A percentile compares a stretch with the other conserved stretches of the same genome.
Evolutionary conservation across 2,113 vertebrate genomes (phyloP).

Genomic region (Halichoeres trimaculatus): DNA sequence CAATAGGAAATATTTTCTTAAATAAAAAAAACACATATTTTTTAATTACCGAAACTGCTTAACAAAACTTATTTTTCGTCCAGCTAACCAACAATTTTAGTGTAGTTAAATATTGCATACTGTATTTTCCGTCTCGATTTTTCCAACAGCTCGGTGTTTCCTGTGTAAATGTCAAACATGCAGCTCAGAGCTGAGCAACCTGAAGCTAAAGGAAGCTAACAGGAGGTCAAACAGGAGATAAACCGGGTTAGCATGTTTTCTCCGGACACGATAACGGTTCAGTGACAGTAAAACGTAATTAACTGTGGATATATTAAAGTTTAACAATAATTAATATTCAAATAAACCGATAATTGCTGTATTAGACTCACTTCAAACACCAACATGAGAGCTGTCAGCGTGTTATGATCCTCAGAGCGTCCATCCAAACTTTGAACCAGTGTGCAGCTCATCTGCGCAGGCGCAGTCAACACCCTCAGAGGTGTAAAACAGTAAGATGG

Average conservation of each 20-base stretch:
- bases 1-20: too few relatives aligned
- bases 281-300: too few relatives aligned
- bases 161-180: not conserved
- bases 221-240: conserved; percentile 22
- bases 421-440: not conserved
- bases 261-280: not conserved
- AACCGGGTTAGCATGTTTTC: not conserved
- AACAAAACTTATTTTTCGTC: too few relatives aligned
- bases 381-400: not conserved
- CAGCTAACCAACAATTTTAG: too few relatives aligned
- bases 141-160: too few relatives aligned
- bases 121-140: too few relatives aligned
- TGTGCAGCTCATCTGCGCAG: not conserved
- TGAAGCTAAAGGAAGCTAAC: conserved; percentile 21
- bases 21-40: too few relatives aligned
- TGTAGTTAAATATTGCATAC: too few relatives aligned
- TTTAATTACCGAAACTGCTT: too few relatives aligned
- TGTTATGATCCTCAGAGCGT: fast-evolving
- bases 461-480: not conserved
- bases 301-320: fast-evolving
- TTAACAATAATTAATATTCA: not conserved
- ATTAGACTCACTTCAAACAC: conserved; percentile 4
- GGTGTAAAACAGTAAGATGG: not conserved
- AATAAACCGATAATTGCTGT: fast-evolving
- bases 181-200: not conserved